phyloP scores from a whole-genome alignment of 1,140 invertebrate species.

The Varroa destructor region DNA sequence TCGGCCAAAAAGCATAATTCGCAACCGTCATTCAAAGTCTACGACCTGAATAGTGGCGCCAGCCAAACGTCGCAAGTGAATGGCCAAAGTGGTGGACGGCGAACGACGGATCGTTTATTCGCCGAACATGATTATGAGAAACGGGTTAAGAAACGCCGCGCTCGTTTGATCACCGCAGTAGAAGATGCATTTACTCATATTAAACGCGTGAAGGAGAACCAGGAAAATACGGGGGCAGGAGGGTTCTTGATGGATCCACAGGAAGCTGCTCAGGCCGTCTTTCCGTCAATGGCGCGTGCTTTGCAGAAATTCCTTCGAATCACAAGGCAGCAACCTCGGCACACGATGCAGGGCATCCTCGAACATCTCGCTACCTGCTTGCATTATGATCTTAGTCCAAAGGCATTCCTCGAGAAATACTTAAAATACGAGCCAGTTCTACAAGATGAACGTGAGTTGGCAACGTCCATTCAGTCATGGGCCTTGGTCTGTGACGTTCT shows the following conservation, averaged over 20 bases:
- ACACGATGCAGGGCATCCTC: conserved; percentile 79
- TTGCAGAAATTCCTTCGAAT: conserved; percentile 90
- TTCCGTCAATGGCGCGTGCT: conserved; percentile 83
- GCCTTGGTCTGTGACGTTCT: conserved; percentile 79
- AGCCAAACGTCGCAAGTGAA: conserved; percentile 30
- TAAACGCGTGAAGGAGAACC: conserved; percentile 48
- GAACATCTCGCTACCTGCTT: conserved; percentile 74
- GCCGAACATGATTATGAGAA: conserved; percentile 93
- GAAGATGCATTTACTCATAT: conserved; percentile 97
- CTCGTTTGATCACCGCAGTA: conserved; percentile 72
- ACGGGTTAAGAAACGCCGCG: conserved; percentile 72
- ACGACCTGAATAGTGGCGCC: conserved; percentile 64
- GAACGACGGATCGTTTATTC: conserved; percentile 66
- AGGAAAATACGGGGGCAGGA: conserved; percentile 43
- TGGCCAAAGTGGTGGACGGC: conserved; percentile 30
- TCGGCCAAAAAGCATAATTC: conserved; percentile 47
- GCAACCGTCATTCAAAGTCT: conserved; percentile 40
- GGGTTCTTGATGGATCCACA: conserved; percentile 65
- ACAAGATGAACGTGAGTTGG: conserved; percentile 40
- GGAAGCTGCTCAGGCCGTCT: conserved; percentile 91
- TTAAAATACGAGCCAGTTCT: conserved; percentile 58
- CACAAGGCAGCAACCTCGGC: conserved; percentile 82
- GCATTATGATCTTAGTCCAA: conserved; percentile 77
- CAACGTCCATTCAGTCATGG: conserved; percentile 67
- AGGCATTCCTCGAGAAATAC: conserved; percentile 80